Evolutionary conservation across 2,888 invertebrate species (phyloP).

Genomic region (Prosopocoilus inquinatus): DNA sequence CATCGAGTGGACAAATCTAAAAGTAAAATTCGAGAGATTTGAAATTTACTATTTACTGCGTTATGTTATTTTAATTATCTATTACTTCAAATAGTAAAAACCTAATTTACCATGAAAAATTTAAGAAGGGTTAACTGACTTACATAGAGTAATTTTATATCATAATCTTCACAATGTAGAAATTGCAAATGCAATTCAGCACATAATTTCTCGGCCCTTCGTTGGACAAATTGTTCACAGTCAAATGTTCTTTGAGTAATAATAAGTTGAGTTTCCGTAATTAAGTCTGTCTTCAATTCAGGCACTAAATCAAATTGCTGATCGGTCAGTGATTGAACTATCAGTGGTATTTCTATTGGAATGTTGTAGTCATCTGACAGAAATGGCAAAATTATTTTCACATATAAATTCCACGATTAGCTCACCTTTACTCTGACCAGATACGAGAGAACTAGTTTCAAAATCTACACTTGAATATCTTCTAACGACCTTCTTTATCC

Average conservation of each 20-base stretch:
- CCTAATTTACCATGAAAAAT: too few species aligned
- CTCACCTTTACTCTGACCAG: slow-evolving; percentile 50
- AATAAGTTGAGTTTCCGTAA: slow-evolving; percentile 48
- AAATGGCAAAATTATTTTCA: not conserved
- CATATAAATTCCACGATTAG: not conserved
- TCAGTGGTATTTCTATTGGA: slow-evolving; percentile 49
- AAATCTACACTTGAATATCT: slow-evolving; percentile 50
- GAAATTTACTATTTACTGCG: not conserved
- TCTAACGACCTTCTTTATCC: slow-evolving; percentile 50
- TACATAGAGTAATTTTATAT: slow-evolving; percentile 49
- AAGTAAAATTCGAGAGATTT: slow-evolving; percentile 22
- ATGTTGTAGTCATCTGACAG: slow-evolving; percentile 49
- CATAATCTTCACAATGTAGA: slow-evolving; percentile 50
- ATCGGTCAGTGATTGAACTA: slow-evolving; percentile 47
- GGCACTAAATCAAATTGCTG: slow-evolving; percentile 49
- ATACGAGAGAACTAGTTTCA: slow-evolving; percentile 48
- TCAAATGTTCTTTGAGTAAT: slow-evolving; percentile 50
- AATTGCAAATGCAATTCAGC: slow-evolving; percentile 46
- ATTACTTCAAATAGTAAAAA: too few species aligned
- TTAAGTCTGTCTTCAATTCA: slow-evolving; percentile 46
- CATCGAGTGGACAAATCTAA: slow-evolving; percentile 50
- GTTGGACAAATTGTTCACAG: slow-evolving; percentile 50
- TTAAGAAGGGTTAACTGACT: slow-evolving; percentile 22
- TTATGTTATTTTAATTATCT: not conserved
- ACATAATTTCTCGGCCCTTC: slow-evolving; percentile 48